phyloP scores from a whole-genome alignment of 2,888 invertebrate species.

The Neoaliturus tenellus region DNA sequence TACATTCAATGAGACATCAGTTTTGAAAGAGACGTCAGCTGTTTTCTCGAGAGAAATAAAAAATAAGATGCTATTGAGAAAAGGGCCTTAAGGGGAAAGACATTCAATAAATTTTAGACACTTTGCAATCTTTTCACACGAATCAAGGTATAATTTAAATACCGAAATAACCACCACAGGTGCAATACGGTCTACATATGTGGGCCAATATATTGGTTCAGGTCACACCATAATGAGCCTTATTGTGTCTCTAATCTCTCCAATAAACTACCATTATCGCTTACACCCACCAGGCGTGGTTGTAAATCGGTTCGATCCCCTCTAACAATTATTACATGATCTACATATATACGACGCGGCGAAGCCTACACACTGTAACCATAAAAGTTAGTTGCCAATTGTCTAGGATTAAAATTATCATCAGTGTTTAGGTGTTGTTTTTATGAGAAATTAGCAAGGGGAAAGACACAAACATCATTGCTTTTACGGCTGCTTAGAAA shows the following conservation, averaged over 20 bases:
- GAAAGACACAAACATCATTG: no score
- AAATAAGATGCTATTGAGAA: no score
- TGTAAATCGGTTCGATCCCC: slow-evolving; percentile 25
- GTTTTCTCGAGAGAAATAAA: no score
- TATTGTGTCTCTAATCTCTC: slow-evolving; percentile 18
- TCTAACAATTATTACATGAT: slow-evolving; percentile 26
- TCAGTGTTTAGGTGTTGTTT: background rate
- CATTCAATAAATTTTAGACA: no score
- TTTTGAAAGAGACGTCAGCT: no score
- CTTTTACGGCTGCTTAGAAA: no score
- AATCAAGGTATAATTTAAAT: no score
- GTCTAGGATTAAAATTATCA: background rate
- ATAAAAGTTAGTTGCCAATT: background rate
- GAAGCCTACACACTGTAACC: background rate
- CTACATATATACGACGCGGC: slow-evolving; percentile 2
- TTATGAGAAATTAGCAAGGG: background rate
- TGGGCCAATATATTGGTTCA: background rate
- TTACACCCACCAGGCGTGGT: background rate
- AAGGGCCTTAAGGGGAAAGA: no score
- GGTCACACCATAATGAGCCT: slow-evolving; percentile 19
- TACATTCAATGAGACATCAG: no score
- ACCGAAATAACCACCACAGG: background rate
- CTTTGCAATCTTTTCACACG: no score
- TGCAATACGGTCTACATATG: background rate
- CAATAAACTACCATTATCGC: slow-evolving; percentile 38